Percentiles rank a stretch among this genome's conserved stretches.
Evolutionary conservation across 2,797 vertebrate genomes (phyloP).

Genomic region (Graptemys geographica): DNA sequence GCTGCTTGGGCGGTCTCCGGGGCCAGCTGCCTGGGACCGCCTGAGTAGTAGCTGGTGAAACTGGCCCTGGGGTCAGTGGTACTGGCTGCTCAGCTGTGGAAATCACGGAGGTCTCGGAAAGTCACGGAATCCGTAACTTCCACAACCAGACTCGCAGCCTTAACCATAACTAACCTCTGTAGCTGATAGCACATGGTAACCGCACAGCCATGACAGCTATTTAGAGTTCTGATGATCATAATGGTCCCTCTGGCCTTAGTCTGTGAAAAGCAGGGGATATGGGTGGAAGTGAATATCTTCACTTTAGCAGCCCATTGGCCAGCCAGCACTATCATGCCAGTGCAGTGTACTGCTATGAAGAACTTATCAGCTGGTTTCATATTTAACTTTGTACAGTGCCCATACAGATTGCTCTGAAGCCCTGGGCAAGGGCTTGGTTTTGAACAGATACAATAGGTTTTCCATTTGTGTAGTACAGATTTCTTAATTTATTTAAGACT

Average conservation of each 20-base stretch:
- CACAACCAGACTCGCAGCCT: background rate
- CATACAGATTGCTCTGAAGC: background rate
- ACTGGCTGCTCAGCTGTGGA: too few species aligned
- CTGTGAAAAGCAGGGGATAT: background rate
- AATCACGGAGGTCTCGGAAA: too few species aligned
- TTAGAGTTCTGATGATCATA: background rate
- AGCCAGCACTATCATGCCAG: background rate
- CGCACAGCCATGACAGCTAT: background rate
- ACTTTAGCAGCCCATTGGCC: background rate
- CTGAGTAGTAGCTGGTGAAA: too few species aligned
- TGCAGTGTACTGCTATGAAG: background rate
- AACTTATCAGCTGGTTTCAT: rapidly evolving
- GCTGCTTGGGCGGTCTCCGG: too few species aligned
- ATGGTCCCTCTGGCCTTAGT: background rate
- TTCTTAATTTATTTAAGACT: background rate
- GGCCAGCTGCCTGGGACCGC: too few species aligned
- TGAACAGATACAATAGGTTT: background rate
- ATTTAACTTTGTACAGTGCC: background rate
- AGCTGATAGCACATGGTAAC: background rate
- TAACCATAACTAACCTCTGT: background rate
- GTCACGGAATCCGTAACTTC: too few species aligned
- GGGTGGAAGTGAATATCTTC: background rate
- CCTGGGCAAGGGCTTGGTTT: background rate
- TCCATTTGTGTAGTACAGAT: background rate
- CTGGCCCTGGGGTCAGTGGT: too few species aligned